Evolutionary conservation across 2,797 vertebrate genomes (phyloP), one percentile per base, ranked within the genome.

Genomic region (Microchirus variegatus): DNA sequence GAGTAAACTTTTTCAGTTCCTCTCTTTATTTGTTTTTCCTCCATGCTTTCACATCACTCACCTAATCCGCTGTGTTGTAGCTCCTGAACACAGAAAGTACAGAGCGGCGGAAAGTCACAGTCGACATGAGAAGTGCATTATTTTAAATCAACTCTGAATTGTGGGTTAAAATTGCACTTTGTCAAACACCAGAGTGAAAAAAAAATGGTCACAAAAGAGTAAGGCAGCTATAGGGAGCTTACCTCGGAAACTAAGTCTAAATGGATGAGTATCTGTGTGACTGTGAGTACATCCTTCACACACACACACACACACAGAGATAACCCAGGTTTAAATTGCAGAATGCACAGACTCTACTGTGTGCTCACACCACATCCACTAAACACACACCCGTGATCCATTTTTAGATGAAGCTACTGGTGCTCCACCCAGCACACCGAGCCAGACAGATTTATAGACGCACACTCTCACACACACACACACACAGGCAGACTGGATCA

Each of bases 301-400:
- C 15, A 36, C 2, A 37, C 10, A 63, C n/a, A 36, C 2, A 37
- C 10, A 63, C n/a, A 26, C 26, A 51, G 10, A 22, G 22, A 22
- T 22, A 22, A 18, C 13, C 0, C 17, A 46, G 14, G 48, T 35
- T 48, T 44, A 38, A n/a, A 64, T n/a, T 35, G 14, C 31, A 50
- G 16, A 44, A 22, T 47, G 22, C 46, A 47, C 5, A 31, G 46
- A 50, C 10, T 17, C 48, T 26, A 8, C 46, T 10, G 22, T 37
- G 37, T 51, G 11, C 18, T 14, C 56, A 65, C n/a, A 40, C 18
- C 38, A 53, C 18, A 38, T 64, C 50, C 50, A 49, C 17, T 37
- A 47, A 63, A 59, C 44, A 54, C 41, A 42, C 22, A 57, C 5
- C n/a, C 40, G 42, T 35, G 59, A 10, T 56, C 52, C 47, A 52